These are phyloP conservation scores for Cartodere bifasciata DNA, from an alignment of 2,888 invertebrate genomes.

Conservation along the genomic window DNA sequence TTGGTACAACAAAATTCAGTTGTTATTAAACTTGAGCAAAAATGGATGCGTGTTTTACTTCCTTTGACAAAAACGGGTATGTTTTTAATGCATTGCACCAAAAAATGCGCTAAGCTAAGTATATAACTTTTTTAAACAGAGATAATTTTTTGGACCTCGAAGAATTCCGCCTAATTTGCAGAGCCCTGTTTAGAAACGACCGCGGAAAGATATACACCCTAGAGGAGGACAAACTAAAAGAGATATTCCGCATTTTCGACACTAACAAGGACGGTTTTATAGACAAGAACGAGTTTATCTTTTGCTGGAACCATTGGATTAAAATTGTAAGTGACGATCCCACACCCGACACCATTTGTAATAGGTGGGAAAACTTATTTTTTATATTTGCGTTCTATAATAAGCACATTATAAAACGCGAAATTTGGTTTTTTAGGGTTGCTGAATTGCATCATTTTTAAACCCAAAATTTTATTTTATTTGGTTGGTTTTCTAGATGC, in stretches of 20 bases:
- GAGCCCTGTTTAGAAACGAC: constrained; percentile 76
- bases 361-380: no score
- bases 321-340: constrained; percentile 57
- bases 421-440: no score
- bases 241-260: constrained; percentile 74
- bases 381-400: no score
- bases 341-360: no score
- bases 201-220: constrained; percentile 72
- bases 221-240: constrained; percentile 53
- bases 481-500: no score
- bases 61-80: constrained; percentile 82
- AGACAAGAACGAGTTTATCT: constrained; percentile 70
- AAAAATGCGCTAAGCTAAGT: background rate
- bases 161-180: constrained; percentile 72
- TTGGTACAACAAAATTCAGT: background rate
- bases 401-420: no score
- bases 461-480: no score
- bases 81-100: constrained; percentile 26
- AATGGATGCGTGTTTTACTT: constrained; percentile 85
- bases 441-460: no score
- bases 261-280: constrained; percentile 62
- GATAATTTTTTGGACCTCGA: constrained; percentile 64
- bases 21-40: constrained; percentile 5
- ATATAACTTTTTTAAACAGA: constrained; percentile 30
- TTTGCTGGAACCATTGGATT: constrained; percentile 86